Conservation (phyloP, 2,113 vertebrate species). For the Enhydra lutris region DNA sequence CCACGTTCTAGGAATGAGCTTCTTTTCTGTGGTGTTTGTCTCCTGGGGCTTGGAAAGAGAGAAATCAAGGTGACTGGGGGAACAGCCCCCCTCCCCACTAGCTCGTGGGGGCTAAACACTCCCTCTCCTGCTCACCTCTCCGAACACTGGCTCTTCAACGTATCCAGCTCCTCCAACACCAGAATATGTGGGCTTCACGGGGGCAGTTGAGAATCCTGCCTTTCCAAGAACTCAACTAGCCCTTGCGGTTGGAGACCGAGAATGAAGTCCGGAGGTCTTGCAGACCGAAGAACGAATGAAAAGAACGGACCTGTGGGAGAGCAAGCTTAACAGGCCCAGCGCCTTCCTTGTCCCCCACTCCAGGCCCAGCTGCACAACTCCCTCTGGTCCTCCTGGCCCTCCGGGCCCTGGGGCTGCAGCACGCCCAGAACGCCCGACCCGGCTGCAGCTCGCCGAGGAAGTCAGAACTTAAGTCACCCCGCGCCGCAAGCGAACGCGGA, state of each 20-base stretch:
- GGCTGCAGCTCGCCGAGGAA: neutral
- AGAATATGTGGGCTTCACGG: neutral
- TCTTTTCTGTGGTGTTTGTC: neutral
- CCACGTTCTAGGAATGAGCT: neutral
- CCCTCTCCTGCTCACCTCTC: neutral
- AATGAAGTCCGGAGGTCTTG: neutral
- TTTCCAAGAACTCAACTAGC: neutral
- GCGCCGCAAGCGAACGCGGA: neutral
- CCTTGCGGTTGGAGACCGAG: neutral
- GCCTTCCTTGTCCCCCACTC: neutral
- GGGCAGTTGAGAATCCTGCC: neutral
- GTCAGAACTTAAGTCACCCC: neutral
- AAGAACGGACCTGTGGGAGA: too few species aligned
- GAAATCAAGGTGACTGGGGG: neutral
- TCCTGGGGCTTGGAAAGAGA: neutral
- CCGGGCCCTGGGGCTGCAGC: neutral
- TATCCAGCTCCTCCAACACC: neutral
- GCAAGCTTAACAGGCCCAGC: neutral
- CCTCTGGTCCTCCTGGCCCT: neutral
- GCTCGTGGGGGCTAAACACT: neutral
- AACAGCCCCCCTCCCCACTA: neutral
- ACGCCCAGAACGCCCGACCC: neutral
- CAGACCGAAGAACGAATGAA: neutral
- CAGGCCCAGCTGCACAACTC: neutral
- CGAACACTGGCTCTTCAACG: neutral